Base-by-base conservation (phyloP, 2,888 invertebrate genomes). In the Tipula lateralis region DNA sequence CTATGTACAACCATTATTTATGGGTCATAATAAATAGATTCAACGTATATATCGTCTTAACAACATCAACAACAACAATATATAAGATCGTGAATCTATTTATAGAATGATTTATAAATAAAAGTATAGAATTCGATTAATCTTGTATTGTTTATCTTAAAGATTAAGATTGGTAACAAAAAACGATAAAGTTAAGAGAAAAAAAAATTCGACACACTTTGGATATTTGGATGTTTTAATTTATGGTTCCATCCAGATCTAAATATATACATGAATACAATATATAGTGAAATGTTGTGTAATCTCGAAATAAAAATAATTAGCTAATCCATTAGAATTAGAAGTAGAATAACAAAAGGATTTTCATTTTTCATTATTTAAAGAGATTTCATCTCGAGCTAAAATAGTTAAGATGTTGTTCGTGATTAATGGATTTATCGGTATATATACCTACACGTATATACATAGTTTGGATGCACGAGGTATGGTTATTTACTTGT, bases 21-120 rank as follows among this genome's bases (percentile, higher is more conserved):
- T 66, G 66, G 66, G 66, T 66, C 66, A 66, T 66, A 66, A 66
- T 66, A 66, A 66, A 66, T 66, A 24, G 66, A 66, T 66, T 66
- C 66, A 66, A 66, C 3, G 9, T 16, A 36, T 36, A 39, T 39
- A 39, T 66, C 66, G 66, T 66, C 66, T 66, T 66, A 19, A 66
- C 24, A 66, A 24, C 66, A 66, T 24, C 66, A 66, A 50, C 16
- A 50, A 66, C 66, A 66, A 66, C 19, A 66, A 24, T 7, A 24
- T 66, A 66, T 66, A 66, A 66, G 66, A 66, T 66, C 66, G 66
- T 66, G 66, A 66, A 66, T 66, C 66, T 66, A 66, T 66, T 66
- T 66, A 9, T 66, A 24, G 66, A 66, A 24, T 66, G 66, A 66
- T 66, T 66, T 66, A 66, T 66, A 66, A 66, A 66, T 66, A 66